Evolutionary conservation across 1,140 invertebrate genomes (phyloP).

Genomic region (Euura saliciscinereae): DNA sequence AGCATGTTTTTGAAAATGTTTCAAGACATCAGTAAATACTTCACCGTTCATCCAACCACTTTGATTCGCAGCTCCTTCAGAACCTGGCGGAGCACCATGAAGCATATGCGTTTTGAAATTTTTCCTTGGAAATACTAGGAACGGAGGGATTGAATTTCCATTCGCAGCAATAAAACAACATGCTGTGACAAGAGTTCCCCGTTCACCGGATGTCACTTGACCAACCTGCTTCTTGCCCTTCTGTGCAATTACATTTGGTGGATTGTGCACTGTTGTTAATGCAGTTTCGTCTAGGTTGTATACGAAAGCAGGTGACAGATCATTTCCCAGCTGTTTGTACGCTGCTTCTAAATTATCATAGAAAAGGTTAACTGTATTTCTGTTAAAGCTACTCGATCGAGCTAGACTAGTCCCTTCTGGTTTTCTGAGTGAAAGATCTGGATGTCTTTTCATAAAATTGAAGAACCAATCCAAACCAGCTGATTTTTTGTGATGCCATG

Average conservation of each 20-base stretch:
- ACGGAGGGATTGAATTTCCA: conserved; percentile 45
- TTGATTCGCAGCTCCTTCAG: conserved; percentile 44
- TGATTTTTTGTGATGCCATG: conserved; percentile 35
- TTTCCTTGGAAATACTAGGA: conserved; percentile 41
- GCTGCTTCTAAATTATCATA: conserved; percentile 44
- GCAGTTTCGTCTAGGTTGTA: conserved; percentile 43
- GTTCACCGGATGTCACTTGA: conserved; percentile 37
- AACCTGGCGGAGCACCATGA: conserved; percentile 42
- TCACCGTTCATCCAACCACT: conserved; percentile 54
- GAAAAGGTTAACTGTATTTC: conserved; percentile 42
- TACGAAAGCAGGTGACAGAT: conserved; percentile 23
- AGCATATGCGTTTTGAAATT: conserved; percentile 44
- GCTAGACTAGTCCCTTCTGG: conserved; percentile 50
- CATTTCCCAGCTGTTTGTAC: conserved; percentile 27
- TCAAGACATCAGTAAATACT: conserved; percentile 44
- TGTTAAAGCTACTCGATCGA: conserved; percentile 50
- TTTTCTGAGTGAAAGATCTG: conserved; percentile 41
- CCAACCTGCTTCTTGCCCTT: conserved; percentile 44
- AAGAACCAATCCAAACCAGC: conserved; percentile 51
- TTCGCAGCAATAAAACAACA: conserved; percentile 19
- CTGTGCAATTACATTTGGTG: conserved; percentile 34
- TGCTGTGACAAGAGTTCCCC: conserved; percentile 43
- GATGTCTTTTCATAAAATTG: conserved; percentile 47
- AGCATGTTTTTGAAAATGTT: conserved; percentile 58
- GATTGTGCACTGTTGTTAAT: conserved; percentile 33